Evolutionary conservation across 2,113 vertebrate genomes (phyloP).

Genomic region (Naja naja): DNA sequence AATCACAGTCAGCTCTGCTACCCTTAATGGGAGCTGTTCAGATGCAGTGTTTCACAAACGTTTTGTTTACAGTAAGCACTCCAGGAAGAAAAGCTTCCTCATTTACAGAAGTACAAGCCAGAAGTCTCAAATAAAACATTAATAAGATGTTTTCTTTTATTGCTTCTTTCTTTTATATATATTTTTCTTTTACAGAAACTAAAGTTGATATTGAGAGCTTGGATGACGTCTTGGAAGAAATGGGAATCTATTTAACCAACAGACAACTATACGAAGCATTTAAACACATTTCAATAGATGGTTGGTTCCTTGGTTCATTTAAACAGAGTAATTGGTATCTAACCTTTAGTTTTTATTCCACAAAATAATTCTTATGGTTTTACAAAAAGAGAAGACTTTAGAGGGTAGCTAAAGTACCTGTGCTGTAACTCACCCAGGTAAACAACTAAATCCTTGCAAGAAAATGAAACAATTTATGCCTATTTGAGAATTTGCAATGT

Average conservation of each 20-base stretch:
- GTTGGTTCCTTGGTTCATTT: slow-evolving; percentile 24
- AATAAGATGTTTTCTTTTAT: background rate
- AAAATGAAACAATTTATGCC: background rate
- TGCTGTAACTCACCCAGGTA: background rate
- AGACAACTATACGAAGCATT: slow-evolving; percentile 41
- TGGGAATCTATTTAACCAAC: slow-evolving; percentile 30
- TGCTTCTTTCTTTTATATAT: background rate
- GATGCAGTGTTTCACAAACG: background rate
- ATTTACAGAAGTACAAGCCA: background rate
- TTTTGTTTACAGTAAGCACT: background rate
- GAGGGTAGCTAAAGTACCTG: background rate
- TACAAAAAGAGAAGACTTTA: background rate
- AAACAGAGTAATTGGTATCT: background rate
- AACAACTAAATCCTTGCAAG: background rate
- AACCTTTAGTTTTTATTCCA: background rate
- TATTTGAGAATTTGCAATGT: background rate
- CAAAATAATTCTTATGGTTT: background rate
- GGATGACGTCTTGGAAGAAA: slow-evolving; percentile 28
- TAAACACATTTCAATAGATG: slow-evolving; percentile 2
- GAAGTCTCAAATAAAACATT: background rate
- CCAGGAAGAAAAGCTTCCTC: background rate
- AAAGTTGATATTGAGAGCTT: slow-evolving; percentile 21
- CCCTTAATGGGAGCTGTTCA: background rate
- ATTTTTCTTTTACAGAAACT: slow-evolving; percentile 31
- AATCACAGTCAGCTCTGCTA: background rate